Evolutionary conservation across 2,113 vertebrate species (phyloP).

Genomic region (Rhynchomys soricoides): DNA sequence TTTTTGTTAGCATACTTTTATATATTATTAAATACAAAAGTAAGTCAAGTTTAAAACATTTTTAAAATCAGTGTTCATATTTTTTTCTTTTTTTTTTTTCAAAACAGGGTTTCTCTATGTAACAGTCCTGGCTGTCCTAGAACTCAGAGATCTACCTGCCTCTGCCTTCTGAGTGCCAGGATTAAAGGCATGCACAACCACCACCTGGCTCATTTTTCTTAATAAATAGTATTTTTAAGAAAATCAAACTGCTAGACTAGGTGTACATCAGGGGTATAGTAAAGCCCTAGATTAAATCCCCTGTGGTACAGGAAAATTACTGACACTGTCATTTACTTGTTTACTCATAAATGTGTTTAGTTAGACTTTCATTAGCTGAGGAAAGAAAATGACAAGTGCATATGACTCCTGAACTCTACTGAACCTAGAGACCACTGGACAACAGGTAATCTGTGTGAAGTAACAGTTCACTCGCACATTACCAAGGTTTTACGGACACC

Average conservation of each 20-base stretch:
- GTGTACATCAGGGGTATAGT: neutral
- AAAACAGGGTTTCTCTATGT: neutral
- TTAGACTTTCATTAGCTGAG: neutral
- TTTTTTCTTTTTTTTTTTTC: neutral
- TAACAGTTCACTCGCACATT: neutral
- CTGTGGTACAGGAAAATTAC: neutral
- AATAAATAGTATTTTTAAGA: neutral
- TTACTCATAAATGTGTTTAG: neutral
- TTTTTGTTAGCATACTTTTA: neutral
- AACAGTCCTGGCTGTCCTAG: neutral
- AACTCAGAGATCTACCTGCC: neutral
- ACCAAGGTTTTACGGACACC: neutral
- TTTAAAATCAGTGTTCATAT: conserved; percentile 14
- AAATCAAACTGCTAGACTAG: neutral
- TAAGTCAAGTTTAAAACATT: conserved; percentile 18
- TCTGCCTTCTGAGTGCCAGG: neutral
- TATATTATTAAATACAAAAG: conserved; percentile 15
- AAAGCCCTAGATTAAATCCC: neutral
- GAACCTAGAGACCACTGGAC: neutral
- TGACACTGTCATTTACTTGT: neutral
- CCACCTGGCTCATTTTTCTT: neutral
- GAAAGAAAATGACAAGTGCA: neutral
- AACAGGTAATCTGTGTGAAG: neutral
- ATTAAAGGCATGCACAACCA: neutral
- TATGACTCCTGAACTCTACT: neutral